A percentile compares a stretch with the other conserved stretches of the same genome.
Evolutionary conservation across 2,113 vertebrate genomes (phyloP).

Genomic region (Merops nubicus): DNA sequence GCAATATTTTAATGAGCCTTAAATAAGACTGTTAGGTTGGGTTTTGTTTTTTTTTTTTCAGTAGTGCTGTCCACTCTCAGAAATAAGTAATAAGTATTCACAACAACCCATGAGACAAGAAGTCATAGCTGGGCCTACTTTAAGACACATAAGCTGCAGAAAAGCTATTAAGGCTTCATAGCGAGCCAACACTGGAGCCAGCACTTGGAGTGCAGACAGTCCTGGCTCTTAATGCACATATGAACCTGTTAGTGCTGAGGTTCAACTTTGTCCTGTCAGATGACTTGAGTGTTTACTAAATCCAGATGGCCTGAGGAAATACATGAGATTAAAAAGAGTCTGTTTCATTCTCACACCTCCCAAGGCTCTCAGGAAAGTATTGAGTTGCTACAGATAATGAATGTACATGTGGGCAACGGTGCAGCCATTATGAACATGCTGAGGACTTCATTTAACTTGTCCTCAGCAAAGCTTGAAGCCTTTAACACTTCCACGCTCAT

Average conservation of each 20-base stretch:
- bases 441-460: background rate
- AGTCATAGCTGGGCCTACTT: slow-evolving; percentile 32
- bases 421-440: background rate
- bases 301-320: slow-evolving; percentile 60
- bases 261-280: slow-evolving; percentile 48
- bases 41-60: too few species aligned
- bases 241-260: slow-evolving; percentile 46
- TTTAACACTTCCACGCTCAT: background rate
- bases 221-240: background rate
- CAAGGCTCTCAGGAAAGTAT: slow-evolving; percentile 6
- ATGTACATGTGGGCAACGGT: background rate
- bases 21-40: rapidly evolving
- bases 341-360: slow-evolving; percentile 48
- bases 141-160: slow-evolving; percentile 13
- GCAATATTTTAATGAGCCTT: background rate
- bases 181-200: background rate
- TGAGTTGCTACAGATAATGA: background rate
- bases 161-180: slow-evolving; percentile 41
- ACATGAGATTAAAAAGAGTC: slow-evolving; percentile 48
- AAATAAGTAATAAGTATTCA: slow-evolving; percentile 12
- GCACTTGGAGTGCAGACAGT: background rate
- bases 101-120: slow-evolving; percentile 7
- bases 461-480: background rate
- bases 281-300: slow-evolving; percentile 41
- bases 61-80: background rate